phyloP scores from a whole-genome alignment of 2,113 vertebrate genomes.

The Hyperopisus bebe region DNA sequence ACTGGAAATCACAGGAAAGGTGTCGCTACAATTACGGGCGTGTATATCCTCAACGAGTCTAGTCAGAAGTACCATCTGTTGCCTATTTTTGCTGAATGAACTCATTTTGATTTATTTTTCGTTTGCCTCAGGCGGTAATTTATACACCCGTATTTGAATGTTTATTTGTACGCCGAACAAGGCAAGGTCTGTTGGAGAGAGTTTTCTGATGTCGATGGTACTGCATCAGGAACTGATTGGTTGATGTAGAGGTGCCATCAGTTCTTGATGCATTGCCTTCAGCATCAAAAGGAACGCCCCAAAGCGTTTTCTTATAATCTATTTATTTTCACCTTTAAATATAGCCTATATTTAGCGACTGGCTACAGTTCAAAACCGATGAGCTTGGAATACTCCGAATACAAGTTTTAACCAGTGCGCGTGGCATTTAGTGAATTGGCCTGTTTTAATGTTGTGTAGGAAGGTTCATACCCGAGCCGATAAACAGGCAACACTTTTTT shows the following conservation, averaged over 20 bases:
- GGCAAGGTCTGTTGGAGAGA: conserved; percentile 36
- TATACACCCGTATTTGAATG: background rate
- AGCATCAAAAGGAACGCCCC: conserved; percentile 84
- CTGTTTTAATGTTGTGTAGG: background rate
- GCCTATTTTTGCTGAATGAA: background rate
- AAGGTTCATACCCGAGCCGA: background rate
- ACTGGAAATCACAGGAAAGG: conserved; percentile 56
- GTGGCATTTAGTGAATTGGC: background rate
- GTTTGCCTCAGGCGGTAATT: background rate
- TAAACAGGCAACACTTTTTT: background rate
- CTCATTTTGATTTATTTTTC: background rate
- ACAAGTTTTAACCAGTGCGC: background rate
- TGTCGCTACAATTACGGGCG: conserved; percentile 57
- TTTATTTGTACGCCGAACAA: background rate
- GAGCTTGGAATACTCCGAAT: background rate
- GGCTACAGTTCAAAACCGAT: background rate
- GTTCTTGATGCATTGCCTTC: conserved; percentile 97
- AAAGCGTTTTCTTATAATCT: background rate
- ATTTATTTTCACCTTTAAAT: background rate
- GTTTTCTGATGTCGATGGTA: conserved; percentile 91
- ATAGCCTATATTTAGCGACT: background rate
- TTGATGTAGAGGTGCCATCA: conserved; percentile 76
- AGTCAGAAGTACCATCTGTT: conserved; percentile 40
- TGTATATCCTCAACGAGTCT: conserved; percentile 19
- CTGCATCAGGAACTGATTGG: conserved; percentile 99